A percentile compares a stretch with the other conserved stretches of the same genome.
These are phyloP conservation scores for Charanyca ferruginea DNA, from an alignment of 2,888 invertebrate species.

Conservation along the genomic window DNA sequence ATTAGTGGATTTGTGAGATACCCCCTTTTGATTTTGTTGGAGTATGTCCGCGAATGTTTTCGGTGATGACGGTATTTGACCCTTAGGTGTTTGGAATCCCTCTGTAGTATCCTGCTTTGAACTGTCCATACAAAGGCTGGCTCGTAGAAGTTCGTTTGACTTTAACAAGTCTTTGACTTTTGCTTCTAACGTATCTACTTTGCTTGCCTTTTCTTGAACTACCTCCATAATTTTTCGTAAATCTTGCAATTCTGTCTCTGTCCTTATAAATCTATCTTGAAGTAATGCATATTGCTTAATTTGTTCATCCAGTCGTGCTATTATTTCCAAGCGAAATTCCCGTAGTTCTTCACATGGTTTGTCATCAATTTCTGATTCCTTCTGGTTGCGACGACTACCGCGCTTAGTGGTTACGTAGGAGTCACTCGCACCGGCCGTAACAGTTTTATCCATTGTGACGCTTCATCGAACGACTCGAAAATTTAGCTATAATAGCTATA, in stretches of 20 bases:
- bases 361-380: slow-evolving; percentile 5
- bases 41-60: not conserved
- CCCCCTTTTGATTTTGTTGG: slow-evolving; percentile 1
- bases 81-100: no score
- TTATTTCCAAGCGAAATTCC: slow-evolving; percentile 44
- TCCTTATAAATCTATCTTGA: slow-evolving; percentile 1
- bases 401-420: slow-evolving; percentile 31
- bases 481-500: no score
- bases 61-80: not conserved
- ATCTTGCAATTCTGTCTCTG: not conserved
- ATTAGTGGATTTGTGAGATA: not conserved
- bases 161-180: not conserved
- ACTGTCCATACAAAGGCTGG: not conserved
- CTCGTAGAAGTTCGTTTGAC: slow-evolving; percentile 2
- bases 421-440: slow-evolving; percentile 23
- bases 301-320: slow-evolving; percentile 33
- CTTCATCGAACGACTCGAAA: no score
- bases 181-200: slow-evolving; percentile 8
- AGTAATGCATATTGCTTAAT: slow-evolving; percentile 14
- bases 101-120: no score
- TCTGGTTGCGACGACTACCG: slow-evolving; percentile 27
- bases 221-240: slow-evolving; percentile 12
- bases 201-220: no score
- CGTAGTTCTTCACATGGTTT: slow-evolving; percentile 20
- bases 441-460: slow-evolving; percentile 31